Evolutionary conservation across 2,888 invertebrate genomes (phyloP), one percentile per base, ranked within the genome.

Genomic region (Anorthoa munda): DNA sequence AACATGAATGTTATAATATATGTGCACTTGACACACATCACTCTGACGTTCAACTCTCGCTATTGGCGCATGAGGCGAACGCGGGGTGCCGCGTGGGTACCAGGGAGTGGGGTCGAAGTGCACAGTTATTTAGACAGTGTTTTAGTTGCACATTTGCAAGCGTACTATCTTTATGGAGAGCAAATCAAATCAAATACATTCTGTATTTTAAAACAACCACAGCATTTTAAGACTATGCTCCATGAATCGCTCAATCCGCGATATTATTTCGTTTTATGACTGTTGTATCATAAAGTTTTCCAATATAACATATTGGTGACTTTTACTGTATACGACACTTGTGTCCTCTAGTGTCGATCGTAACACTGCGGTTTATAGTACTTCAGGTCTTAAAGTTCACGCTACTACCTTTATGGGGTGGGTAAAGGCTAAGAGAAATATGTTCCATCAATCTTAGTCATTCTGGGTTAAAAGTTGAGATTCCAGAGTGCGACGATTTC

Each of bases 291-390:
- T 83, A 84, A 84, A 84, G 17, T 58, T 72, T 69, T 72, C 70
- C 78, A 75, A 82, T 82, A 73, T 81, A 75, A 77, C 68, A 68
- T 86, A 84, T 82, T 84, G 78, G 72, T 75, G 66, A 79, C 58
- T 73, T 78, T 79, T 56, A 79, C 60, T 55, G 56, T 51, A 31
- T 48, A 51, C 55, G 64, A 64, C 45, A 31, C 13, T 69, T 48
- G 18, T 45, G 79, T 31, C 51, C 55, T 71, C 46, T 65, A 72
- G 58, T 66, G 17, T 13, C 26, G 74, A 26, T 76, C 85, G 75
- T 85, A 79, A 75, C 60, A 67, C 65, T 76, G 59, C 31, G n/a
- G 45, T 74, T 86, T 86, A 72, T 68, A 68, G 58, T 74, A 75
- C 59, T 85, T 68, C 17, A 75, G 66, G 61, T 83, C 79, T 83